phyloP scores from a whole-genome alignment of 1,140 invertebrate genomes.

The Zaprionus tsacasi region DNA sequence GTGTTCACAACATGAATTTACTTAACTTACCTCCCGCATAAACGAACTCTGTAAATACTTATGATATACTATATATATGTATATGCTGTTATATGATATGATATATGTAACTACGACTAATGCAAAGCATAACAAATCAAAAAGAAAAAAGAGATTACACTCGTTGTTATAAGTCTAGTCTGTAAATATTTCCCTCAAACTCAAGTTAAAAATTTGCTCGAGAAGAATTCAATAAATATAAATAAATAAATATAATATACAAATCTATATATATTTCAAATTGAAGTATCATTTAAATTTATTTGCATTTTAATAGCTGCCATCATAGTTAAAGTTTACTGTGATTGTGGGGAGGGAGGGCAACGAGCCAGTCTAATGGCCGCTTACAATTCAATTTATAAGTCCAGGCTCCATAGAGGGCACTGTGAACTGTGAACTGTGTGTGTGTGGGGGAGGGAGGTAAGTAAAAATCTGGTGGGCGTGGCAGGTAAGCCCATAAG shows the following conservation, averaged over 20 bases:
- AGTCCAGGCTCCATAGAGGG: background rate
- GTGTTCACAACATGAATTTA: constrained; percentile 69
- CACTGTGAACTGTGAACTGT: constrained; percentile 20
- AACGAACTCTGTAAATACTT: constrained; percentile 54
- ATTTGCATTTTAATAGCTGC: constrained; percentile 35
- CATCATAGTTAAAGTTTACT: constrained; percentile 48
- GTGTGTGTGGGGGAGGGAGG: no score
- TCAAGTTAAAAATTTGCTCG: constrained; percentile 47
- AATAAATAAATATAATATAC: constrained; percentile 10
- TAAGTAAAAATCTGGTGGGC: constrained; percentile 27
- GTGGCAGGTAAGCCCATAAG: constrained; percentile 12
- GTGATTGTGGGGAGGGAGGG: constrained; percentile 7
- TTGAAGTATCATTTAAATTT: background rate
- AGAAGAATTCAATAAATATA: constrained; percentile 39
- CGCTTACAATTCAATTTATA: constrained; percentile 73
- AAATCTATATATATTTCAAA: background rate
- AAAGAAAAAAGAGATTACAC: constrained; percentile 16
- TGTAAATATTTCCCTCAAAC: constrained; percentile 14
- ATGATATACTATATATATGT: background rate
- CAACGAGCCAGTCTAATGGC: constrained; percentile 55
- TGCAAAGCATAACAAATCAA: constrained; percentile 65
- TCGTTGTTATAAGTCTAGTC: constrained; percentile 37
- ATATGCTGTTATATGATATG: constrained; percentile 22
- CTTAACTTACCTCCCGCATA: constrained; percentile 42
- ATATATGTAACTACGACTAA: constrained; percentile 32